Evolutionary conservation across 2,113 vertebrate genomes (phyloP).

Genomic region (Pollachius pollachius): DNA sequence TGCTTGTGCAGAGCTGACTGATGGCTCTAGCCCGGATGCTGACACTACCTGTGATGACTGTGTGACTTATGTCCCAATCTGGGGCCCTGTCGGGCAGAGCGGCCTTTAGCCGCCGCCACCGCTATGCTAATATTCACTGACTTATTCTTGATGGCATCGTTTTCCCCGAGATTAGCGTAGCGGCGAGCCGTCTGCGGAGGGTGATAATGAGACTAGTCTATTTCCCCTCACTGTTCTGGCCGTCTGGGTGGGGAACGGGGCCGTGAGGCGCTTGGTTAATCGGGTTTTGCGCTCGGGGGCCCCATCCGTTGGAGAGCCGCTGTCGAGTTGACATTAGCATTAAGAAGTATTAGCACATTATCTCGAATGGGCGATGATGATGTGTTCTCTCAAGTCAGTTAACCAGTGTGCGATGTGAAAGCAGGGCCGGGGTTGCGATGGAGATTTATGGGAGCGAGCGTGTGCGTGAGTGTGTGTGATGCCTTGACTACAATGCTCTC

Average conservation of each 20-base stretch:
- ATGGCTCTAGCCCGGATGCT: conserved; percentile 26
- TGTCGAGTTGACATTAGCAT: conserved; percentile 58
- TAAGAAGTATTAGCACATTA: conserved; percentile 71
- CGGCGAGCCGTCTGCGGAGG: conserved; percentile 53
- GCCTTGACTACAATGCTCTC: conserved; percentile 44
- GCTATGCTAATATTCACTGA: conserved; percentile 61
- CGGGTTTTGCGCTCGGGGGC: conserved; percentile 58
- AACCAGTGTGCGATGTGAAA: conserved; percentile 49
- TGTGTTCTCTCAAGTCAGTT: conserved; percentile 59
- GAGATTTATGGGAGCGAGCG: conserved; percentile 51
- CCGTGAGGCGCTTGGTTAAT: conserved; percentile 59
- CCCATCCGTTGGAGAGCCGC: conserved; percentile 55
- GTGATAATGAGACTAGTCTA: conserved; percentile 63
- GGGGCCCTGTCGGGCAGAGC: conserved; percentile 17
- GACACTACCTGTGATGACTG: conserved; percentile 54
- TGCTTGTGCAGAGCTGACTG: conserved; percentile 50
- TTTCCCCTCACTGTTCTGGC: conserved; percentile 50
- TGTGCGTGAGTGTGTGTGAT: conserved; percentile 54
- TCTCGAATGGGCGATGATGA: conserved; percentile 58
- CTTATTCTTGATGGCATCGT: conserved; percentile 41
- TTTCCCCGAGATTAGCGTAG: conserved; percentile 49
- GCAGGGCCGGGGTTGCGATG: conserved; percentile 58
- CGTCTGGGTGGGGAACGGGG: conserved; percentile 42
- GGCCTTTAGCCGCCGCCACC: background rate
- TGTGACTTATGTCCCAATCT: conserved; percentile 34